Evolutionary conservation across 35 echinoderm and acorn worm genomes (phyloP).

Genomic region (Ptychodera flava): DNA sequence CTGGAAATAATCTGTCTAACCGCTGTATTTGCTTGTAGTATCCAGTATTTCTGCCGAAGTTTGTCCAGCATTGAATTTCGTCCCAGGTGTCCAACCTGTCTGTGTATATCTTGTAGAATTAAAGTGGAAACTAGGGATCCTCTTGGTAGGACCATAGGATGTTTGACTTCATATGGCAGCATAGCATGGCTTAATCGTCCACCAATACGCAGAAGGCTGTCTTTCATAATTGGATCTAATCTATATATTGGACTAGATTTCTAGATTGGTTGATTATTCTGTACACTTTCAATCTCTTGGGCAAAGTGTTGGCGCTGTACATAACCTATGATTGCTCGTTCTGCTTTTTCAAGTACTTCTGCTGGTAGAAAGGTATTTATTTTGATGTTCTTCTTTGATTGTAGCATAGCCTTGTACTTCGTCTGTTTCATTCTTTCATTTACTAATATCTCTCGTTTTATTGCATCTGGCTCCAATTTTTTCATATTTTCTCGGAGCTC

Average conservation of each 20-base stretch:
- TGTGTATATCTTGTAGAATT: constrained; percentile 19
- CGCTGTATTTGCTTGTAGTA: neutral
- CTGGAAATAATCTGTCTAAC: constrained; percentile 7
- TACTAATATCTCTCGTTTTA: too few relatives aligned
- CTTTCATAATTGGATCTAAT: neutral
- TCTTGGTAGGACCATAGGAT: constrained; percentile 28
- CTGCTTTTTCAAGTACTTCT: neutral
- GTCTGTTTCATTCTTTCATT: neutral
- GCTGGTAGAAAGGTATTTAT: neutral
- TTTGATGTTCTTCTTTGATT: neutral
- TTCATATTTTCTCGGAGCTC: too few relatives aligned
- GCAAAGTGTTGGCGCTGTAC: neutral
- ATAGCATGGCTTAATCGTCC: constrained; percentile 12
- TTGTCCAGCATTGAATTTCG: constrained; percentile 11
- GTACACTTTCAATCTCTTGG: constrained; percentile 2
- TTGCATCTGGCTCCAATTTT: too few relatives aligned
- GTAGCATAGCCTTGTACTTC: neutral
- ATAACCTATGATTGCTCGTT: neutral
- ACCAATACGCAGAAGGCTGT: constrained; percentile 16
- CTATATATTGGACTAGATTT: constrained; percentile 17
- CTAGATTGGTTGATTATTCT: neutral
- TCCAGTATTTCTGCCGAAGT: constrained; percentile 20
- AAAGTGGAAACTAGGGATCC: constrained; percentile 9
- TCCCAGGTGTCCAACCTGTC: constrained; percentile 21
- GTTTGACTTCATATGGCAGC: constrained; percentile 2